A percentile compares a stretch with the other conserved stretches of the same genome.
phyloP scores from a whole-genome alignment of 2,113 vertebrate genomes.

The Gulo gulo region DNA sequence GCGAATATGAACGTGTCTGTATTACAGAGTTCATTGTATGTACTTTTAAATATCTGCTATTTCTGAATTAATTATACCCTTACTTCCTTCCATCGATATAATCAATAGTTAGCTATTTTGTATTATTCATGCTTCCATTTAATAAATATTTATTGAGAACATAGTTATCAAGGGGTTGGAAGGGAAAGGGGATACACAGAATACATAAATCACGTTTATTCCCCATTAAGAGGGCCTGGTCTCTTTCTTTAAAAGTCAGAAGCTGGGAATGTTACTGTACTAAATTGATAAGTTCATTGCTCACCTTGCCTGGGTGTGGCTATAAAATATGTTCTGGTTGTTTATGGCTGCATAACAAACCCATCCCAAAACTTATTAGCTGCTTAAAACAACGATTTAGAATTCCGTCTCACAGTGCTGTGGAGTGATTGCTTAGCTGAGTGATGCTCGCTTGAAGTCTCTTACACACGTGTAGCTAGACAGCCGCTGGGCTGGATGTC shows the following conservation, averaged over 20 bases:
- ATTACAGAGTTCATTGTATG: background rate
- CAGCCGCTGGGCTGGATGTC: background rate
- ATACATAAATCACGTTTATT: slow-evolving; percentile 28
- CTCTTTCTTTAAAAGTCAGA: background rate
- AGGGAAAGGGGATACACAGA: slow-evolving; percentile 8
- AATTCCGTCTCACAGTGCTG: background rate
- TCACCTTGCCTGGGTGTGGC: background rate
- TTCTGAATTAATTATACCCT: slow-evolving; percentile 67
- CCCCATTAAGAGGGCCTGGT: background rate
- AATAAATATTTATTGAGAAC: slow-evolving; percentile 69
- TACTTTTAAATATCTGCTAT: slow-evolving; percentile 3
- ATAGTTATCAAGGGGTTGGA: background rate
- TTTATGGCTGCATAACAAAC: background rate
- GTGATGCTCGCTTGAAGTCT: background rate
- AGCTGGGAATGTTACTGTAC: background rate
- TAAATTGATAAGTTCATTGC: slow-evolving; percentile 13
- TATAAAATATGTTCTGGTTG: background rate
- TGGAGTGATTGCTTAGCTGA: background rate
- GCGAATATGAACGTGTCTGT: background rate
- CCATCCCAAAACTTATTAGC: background rate
- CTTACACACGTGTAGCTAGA: background rate
- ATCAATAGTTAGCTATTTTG: slow-evolving; percentile 56
- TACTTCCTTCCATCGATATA: slow-evolving; percentile 63
- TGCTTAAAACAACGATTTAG: background rate
- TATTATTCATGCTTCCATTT: slow-evolving; percentile 72